A percentile compares a stretch with the other conserved stretches of the same genome.
phyloP scores from a whole-genome alignment of 2,113 vertebrate species.

The Todiramphus saurophagus region DNA sequence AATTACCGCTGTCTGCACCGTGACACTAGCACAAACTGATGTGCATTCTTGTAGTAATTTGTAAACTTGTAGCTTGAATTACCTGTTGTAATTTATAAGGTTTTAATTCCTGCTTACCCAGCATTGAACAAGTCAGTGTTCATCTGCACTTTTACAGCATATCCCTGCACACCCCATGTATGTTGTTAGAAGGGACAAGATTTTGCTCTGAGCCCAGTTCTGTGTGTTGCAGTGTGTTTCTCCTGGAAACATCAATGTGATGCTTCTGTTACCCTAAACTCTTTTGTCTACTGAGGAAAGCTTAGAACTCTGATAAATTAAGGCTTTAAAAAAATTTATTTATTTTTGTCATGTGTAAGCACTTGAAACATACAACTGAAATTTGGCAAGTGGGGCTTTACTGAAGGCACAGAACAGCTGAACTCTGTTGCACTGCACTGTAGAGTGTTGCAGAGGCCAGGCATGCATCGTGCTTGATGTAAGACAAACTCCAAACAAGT shows the following conservation, averaged over 20 bases:
- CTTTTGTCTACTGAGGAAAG: neutral
- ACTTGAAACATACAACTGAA: neutral
- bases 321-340: neutral
- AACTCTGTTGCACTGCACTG: neutral
- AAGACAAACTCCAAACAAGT: neutral
- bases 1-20: neutral
- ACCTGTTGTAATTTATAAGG: neutral
- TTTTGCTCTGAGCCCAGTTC: neutral
- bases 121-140: neutral
- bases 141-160: neutral
- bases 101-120: neutral
- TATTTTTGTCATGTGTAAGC: neutral
- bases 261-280: neutral
- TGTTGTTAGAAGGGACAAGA: neutral
- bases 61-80: neutral
- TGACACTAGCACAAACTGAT: neutral
- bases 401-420: neutral
- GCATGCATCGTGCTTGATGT: neutral
- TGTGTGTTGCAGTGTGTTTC: neutral
- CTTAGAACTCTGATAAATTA: neutral
- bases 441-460: neutral
- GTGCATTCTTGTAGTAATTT: neutral
- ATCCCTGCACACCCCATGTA: fast-evolving
- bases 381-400: neutral
- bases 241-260: neutral